phyloP scores from a whole-genome alignment of 2,888 invertebrate species.

The Latheticus oryzae region DNA sequence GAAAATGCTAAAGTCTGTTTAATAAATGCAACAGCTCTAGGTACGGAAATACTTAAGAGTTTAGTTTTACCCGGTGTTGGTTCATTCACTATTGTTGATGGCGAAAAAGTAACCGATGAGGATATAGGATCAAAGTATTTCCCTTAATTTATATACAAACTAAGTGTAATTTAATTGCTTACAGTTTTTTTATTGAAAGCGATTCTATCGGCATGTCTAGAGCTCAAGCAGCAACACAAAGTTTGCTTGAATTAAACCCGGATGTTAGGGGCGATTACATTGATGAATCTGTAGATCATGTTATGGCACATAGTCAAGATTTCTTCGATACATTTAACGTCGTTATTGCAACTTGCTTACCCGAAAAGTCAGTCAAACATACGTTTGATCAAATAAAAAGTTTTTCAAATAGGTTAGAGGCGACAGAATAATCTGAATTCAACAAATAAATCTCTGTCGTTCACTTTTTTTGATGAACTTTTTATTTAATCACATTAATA shows the following conservation, averaged over 20 bases:
- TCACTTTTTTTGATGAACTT: too few relatives aligned
- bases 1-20: slow-evolving; percentile 93
- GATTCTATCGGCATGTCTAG: slow-evolving; percentile 85
- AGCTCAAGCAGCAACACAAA: slow-evolving; percentile 84
- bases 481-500: too few relatives aligned
- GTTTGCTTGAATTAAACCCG: slow-evolving; percentile 89
- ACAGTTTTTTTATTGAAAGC: slow-evolving; percentile 90
- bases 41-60: slow-evolving; percentile 95
- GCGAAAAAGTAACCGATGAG: slow-evolving; percentile 85
- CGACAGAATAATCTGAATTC: too few relatives aligned
- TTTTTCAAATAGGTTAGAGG: too few relatives aligned
- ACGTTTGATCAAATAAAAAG: too few relatives aligned
- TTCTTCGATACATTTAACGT: slow-evolving; percentile 90
- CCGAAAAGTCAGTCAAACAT: slow-evolving; percentile 80
- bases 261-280: slow-evolving; percentile 94
- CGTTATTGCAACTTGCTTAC: slow-evolving; percentile 83
- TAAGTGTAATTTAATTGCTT: slow-evolving; percentile 38
- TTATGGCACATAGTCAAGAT: slow-evolving; percentile 85
- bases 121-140: slow-evolving; percentile 92
- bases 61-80: slow-evolving; percentile 95
- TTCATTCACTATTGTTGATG: slow-evolving; percentile 93
- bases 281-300: slow-evolving; percentile 87
- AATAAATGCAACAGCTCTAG: slow-evolving; percentile 92
- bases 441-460: too few relatives aligned
- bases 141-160: background rate